These are phyloP conservation scores for Nesometra sesokonis DNA, from an alignment of 35 echinoderm and acorn worm species.

Conservation along the genomic window DNA sequence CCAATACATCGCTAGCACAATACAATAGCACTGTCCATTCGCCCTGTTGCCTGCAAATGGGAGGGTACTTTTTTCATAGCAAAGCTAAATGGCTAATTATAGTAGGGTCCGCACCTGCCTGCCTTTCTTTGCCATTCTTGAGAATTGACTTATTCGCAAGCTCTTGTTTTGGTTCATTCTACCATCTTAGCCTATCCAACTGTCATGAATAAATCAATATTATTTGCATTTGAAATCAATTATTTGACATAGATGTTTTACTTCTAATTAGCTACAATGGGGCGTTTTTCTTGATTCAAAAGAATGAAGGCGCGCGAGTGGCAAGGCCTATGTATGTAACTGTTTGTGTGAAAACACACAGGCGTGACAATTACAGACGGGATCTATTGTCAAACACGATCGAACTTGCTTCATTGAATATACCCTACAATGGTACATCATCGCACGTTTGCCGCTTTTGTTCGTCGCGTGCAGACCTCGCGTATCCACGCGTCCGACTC, in stretches of 20 bases:
- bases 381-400: not conserved
- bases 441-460: not conserved
- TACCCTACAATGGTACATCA: not conserved
- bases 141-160: not conserved
- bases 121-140: not conserved
- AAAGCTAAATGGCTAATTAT: too few relatives aligned
- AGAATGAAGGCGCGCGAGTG: not conserved
- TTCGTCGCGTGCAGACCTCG: not conserved
- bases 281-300: not conserved
- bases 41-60: too few relatives aligned
- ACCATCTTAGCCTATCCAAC: not conserved
- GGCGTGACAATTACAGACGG: not conserved
- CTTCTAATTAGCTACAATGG: not conserved
- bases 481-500: not conserved
- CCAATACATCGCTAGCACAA: too few relatives aligned
- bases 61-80: too few relatives aligned
- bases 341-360: not conserved
- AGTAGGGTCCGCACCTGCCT: not conserved
- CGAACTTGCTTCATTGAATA: not conserved
- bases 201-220: not conserved
- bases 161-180: not conserved
- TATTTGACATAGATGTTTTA: not conserved
- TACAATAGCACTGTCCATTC: too few relatives aligned
- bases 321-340: not conserved
- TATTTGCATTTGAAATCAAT: slow-evolving; percentile 1